Percentiles rank a stretch among this genome's conserved stretches.
These are phyloP conservation scores for Meloidogyne hapla DNA, from an alignment of 1,140 invertebrate genomes.

Conservation along the genomic window DNA sequence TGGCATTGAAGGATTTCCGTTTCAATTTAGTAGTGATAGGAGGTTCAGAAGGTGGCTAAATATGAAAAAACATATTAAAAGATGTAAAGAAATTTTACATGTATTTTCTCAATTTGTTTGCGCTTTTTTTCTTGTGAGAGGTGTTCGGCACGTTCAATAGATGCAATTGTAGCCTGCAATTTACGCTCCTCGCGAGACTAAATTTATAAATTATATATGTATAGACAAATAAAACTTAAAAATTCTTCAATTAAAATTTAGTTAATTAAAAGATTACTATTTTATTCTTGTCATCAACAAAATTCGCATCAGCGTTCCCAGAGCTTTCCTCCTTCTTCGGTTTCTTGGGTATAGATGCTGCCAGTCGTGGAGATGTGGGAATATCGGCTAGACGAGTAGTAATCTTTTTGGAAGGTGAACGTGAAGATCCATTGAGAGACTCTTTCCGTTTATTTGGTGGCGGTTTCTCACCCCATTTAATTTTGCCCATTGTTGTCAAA, in stretches of 20 bases:
- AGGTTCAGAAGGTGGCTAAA: not conserved
- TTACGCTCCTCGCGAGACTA: slow-evolving; percentile 24
- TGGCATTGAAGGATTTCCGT: not conserved
- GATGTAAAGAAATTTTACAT: not conserved
- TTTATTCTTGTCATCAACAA: too few relatives aligned
- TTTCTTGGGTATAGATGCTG: not conserved
- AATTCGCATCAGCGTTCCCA: too few relatives aligned
- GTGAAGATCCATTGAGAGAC: not conserved
- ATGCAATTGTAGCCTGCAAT: slow-evolving; percentile 10
- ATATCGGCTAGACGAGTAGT: not conserved
- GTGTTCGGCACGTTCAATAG: slow-evolving; percentile 12
- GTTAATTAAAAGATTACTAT: not conserved
- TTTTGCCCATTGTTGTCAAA: not conserved
- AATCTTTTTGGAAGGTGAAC: not conserved
- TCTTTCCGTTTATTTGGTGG: not conserved
- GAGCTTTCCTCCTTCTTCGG: not conserved
- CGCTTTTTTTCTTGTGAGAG: not conserved
- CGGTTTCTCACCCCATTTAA: not conserved
- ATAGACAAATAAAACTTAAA: too few relatives aligned
- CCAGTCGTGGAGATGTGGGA: not conserved
- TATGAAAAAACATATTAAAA: not conserved
- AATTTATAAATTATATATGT: not conserved
- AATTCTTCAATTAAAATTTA: not conserved
- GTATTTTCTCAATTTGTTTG: slow-evolving; percentile 6
- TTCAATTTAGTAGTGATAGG: not conserved